Evolutionary conservation across 2,113 vertebrate species (phyloP).

Genomic region (Trematocara zebra): DNA sequence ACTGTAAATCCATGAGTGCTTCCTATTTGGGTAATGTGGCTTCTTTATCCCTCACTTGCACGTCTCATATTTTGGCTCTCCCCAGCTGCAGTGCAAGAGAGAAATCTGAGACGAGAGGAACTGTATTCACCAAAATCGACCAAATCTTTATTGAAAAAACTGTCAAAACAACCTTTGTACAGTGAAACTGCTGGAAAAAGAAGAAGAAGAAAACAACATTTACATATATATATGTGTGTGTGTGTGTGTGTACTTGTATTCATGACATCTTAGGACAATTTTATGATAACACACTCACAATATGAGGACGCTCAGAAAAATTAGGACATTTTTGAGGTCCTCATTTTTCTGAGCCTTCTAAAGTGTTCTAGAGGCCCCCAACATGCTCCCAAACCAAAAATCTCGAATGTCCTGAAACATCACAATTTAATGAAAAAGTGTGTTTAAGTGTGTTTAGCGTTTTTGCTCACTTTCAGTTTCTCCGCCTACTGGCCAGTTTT

Average conservation of each 20-base stretch:
- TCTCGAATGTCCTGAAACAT: no score
- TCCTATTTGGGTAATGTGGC: neutral
- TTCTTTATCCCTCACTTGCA: neutral
- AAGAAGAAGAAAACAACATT: neutral
- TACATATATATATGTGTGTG: fast-evolving
- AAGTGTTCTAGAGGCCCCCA: no score
- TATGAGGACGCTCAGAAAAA: no score
- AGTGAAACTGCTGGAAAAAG: neutral
- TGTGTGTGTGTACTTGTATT: neutral
- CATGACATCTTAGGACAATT: no score
- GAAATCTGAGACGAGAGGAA: neutral
- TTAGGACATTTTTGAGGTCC: no score
- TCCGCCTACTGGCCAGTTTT: no score
- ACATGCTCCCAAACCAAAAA: no score
- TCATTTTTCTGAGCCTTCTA: no score
- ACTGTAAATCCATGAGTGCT: neutral
- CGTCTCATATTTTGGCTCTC: neutral
- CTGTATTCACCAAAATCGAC: neutral
- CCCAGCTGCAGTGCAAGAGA: neutral
- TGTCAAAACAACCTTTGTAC: neutral
- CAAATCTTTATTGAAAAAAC: neutral
- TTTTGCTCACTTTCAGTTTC: no score
- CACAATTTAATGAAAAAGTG: no score
- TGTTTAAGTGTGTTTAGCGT: no score
- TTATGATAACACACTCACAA: no score